Base-by-base conservation (phyloP, 1,140 invertebrate genomes). In the Pogonognathellus flavescens region DNA sequence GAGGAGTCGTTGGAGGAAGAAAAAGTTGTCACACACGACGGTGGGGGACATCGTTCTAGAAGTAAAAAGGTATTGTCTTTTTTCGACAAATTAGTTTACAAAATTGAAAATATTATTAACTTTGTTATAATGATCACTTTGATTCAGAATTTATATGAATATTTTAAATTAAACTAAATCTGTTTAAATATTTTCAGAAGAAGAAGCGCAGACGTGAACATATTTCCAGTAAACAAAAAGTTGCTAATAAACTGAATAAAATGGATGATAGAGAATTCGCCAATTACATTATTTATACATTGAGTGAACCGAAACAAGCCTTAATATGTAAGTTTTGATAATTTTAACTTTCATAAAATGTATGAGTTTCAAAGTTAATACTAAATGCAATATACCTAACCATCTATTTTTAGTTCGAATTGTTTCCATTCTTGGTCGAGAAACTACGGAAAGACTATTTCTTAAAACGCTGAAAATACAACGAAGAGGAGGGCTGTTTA, bases 381-480 rank as follows among this genome's bases (percentile, higher is more conserved):
- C 5, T 66, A 66, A 14, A 70, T 14, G 10, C 5, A 13, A 8
- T 31, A 13, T 70, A 31, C 14, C 8, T 70, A 9, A 70, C 11
- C 1, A 31, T 70, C 6, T 41, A 41, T 49, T n/a, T 25, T 7
- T 22, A 86, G 85, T 80, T 50, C 81, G 85, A 13, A 70, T 66
- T 20, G 60, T 84, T 25, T 59, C 81, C 25, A 50, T 86, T 55
- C 82, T 88, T 52, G 88, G 86, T 14, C 62, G 83, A 25, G 70
- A 88, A 22, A 57, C 20, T 1, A 16, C 31, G 11, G 70, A 83
- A 11, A 55, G 84, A 16, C 11, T 87, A 8, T 88, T 87, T 80
- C 50, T 84, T 6, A 88, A 88, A 59, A 87, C 88, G 52, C 16
- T 87, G 22, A 88, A 88, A 60, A 87, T 88, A 14, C 84, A 88